Evolutionary conservation across 2,113 vertebrate genomes (phyloP).

Genomic region (Helogale parvula): DNA sequence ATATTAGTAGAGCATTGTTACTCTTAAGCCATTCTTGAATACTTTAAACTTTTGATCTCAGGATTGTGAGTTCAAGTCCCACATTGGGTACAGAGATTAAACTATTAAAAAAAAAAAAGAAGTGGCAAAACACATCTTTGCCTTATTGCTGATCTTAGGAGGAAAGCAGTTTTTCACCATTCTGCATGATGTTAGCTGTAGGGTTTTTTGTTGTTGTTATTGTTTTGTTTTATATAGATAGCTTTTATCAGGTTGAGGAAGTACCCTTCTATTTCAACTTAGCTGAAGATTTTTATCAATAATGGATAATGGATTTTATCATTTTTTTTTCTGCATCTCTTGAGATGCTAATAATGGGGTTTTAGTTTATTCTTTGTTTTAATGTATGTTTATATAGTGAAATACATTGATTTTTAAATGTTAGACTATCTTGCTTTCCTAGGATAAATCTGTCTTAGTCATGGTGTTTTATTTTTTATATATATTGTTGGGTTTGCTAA

Average conservation of each 20-base stretch:
- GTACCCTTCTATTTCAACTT: not conserved
- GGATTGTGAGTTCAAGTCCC: not conserved
- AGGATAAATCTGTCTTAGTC: not conserved
- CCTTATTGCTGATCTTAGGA: not conserved
- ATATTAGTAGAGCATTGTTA: not conserved
- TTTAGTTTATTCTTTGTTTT: constrained; percentile 39
- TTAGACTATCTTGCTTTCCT: not conserved
- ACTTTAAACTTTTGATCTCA: not conserved
- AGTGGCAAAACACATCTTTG: not conserved
- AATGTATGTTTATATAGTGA: not conserved
- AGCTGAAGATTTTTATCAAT: constrained; percentile 9
- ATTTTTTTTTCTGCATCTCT: not conserved
- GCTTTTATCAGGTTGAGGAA: not conserved
- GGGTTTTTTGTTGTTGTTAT: not conserved
- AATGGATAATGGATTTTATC: not conserved
- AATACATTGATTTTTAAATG: constrained; percentile 8
- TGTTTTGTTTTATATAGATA: not conserved
- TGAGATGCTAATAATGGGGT: constrained; percentile 10
- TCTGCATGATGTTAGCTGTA: not conserved
- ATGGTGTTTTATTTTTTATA: not conserved
- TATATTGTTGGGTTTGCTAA: not conserved
- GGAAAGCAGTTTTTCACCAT: not conserved
- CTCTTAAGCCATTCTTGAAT: not conserved
- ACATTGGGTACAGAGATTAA: not conserved
- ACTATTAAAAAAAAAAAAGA: not conserved